Evolutionary conservation across 2,888 invertebrate genomes (phyloP), one percentile per base, ranked within the genome.

Genomic region (Alviniconcha strummeri): DNA sequence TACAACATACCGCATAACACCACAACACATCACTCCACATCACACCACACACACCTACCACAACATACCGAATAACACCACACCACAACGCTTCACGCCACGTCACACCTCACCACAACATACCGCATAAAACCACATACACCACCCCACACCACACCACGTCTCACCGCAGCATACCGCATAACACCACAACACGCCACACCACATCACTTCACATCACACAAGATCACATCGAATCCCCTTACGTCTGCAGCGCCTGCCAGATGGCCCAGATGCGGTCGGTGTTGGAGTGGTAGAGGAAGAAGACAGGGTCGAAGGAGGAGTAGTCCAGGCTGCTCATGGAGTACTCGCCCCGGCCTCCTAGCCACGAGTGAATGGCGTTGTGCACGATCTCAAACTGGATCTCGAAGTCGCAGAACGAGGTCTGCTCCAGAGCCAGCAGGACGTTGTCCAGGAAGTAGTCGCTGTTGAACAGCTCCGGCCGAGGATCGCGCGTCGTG

Each of bases 341-440:
- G 9, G 85, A 81, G 79, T 85, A 86, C 11, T 74, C 52, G 74
- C 83, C 79, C 4, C 80, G 81, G 17, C 88, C 88, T 13, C 88
- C 88, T 69, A 87, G 83, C 55, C 83, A 84, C 7, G 84, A 85
- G 80, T 88, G 88, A 52, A 88, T 84, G 4, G 81, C 80, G 75
- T 88, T 88, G 84, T 88, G 88, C 15, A 85, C 85, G 6, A 88
- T 79, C 79, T 88, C 88, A 84, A 85, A 87, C 82, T 88, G 88
- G 13, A 88, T 84, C 80, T 87, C 88, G 69, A 88, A 88, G 69
- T 88, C 87, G 80, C 88, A 88, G 84, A 86, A 88, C 60, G 86
- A 79, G 13, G 86, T 85, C 74, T 87, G 85, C 60, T 87, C 87
- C 69, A 88, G 83, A 7, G 88, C 87, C 15, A 81, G 76, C 64